Conservation (phyloP, 2,888 invertebrate genomes). For the Philereme vetulata region DNA sequence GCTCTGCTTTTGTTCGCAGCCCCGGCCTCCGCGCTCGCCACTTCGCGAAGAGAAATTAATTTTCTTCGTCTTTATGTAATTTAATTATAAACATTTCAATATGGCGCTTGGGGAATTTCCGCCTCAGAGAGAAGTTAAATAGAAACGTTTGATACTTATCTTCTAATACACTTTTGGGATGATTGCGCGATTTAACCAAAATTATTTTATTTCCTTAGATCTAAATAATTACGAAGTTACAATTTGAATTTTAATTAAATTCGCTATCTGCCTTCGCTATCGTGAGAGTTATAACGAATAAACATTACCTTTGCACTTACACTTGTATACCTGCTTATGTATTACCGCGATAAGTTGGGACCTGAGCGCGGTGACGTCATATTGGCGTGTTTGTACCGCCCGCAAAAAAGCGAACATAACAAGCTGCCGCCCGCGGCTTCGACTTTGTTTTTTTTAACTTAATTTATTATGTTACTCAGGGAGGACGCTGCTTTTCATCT, state of each 20-base stretch:
- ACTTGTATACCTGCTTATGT: neutral
- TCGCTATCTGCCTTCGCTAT: conserved; percentile 7
- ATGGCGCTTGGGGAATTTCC: conserved; percentile 82
- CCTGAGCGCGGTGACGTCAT: too few relatives aligned
- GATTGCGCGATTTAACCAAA: conserved; percentile 75
- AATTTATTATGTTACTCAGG: too few relatives aligned
- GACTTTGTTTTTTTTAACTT: too few relatives aligned
- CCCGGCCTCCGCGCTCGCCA: conserved; percentile 62
- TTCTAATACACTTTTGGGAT: conserved; percentile 80
- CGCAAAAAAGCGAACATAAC: too few relatives aligned
- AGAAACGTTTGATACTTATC: conserved; percentile 84
- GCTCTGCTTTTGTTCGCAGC: conserved; percentile 69
- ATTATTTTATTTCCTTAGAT: conserved; percentile 67
- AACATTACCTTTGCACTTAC: neutral
- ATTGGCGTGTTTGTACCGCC: too few relatives aligned
- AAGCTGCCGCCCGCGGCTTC: too few relatives aligned
- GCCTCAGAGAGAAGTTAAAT: conserved; percentile 80
- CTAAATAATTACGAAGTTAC: conserved; percentile 37
- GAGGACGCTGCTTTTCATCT: too few relatives aligned
- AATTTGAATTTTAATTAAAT: conserved; percentile 30
- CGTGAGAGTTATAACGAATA: conserved; percentile 5
- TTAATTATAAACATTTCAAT: conserved; percentile 85
- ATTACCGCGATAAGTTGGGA: too few relatives aligned
- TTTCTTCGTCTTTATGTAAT: conserved; percentile 85
- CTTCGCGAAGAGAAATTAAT: conserved; percentile 83